Evolutionary conservation across 2,888 invertebrate species (phyloP).

Genomic region (Alcis repandata): DNA sequence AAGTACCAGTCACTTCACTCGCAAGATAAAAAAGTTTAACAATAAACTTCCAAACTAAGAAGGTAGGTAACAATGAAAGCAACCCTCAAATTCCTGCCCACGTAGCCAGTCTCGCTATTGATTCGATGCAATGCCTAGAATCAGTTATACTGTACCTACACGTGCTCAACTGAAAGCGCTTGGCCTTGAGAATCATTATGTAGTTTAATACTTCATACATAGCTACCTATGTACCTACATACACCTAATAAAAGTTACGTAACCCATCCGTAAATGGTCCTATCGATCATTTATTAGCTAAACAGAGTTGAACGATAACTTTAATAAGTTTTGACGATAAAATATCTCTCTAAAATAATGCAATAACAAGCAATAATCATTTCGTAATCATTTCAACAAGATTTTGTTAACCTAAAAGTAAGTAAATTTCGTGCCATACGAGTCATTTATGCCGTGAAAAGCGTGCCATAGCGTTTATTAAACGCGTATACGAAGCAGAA

Average conservation of each 20-base stretch:
- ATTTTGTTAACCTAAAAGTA: slow-evolving; percentile 73
- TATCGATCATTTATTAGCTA: slow-evolving; percentile 66
- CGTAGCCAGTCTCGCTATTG: slow-evolving; percentile 45
- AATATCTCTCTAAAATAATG: slow-evolving; percentile 53
- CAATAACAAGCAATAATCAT: slow-evolving; percentile 55
- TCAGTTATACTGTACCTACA: slow-evolving; percentile 44
- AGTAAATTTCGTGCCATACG: slow-evolving; percentile 48
- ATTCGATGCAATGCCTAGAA: slow-evolving; percentile 56
- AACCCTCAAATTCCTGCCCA: slow-evolving; percentile 41
- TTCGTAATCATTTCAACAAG: slow-evolving; percentile 52
- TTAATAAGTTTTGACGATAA: slow-evolving; percentile 62
- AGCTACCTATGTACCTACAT: slow-evolving; percentile 46
- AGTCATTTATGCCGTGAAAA: slow-evolving; percentile 64
- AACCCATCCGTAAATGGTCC: slow-evolving; percentile 69
- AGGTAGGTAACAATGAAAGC: slow-evolving; percentile 27
- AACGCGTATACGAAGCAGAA: slow-evolving; percentile 71
- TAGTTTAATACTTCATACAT: slow-evolving; percentile 64
- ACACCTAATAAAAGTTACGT: slow-evolving; percentile 66
- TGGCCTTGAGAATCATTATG: slow-evolving; percentile 75
- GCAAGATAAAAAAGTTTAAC: background rate
- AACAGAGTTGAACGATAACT: slow-evolving; percentile 64
- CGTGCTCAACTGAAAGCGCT: slow-evolving; percentile 67
- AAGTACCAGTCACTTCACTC: background rate
- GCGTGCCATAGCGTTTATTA: slow-evolving; percentile 65
- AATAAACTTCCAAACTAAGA: background rate